These are phyloP conservation scores for Wasmannia auropunctata DNA, from an alignment of 1,140 invertebrate species.

Conservation along the genomic window DNA sequence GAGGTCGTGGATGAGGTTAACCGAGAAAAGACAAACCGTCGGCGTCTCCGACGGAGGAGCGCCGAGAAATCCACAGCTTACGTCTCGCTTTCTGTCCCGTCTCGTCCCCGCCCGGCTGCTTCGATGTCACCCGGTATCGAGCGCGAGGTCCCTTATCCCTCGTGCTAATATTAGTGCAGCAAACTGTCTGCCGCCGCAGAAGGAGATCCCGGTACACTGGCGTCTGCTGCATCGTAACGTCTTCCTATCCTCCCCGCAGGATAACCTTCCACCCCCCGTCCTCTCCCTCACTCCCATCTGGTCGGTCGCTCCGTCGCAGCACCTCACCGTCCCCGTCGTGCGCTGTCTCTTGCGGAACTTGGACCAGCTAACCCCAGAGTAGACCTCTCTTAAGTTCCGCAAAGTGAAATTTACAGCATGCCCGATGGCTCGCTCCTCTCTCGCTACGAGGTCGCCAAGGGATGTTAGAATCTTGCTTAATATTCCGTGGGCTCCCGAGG, in stretches of 20 bases:
- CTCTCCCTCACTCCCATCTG: neutral
- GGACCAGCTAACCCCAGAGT: slow-evolving; percentile 31
- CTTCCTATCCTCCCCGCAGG: slow-evolving; percentile 10
- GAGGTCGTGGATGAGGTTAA: slow-evolving; percentile 63
- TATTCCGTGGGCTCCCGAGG: slow-evolving; percentile 76
- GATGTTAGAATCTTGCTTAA: slow-evolving; percentile 78
- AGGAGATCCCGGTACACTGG: slow-evolving; percentile 54
- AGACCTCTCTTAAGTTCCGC: slow-evolving; percentile 75
- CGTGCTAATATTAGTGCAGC: slow-evolving; percentile 77
- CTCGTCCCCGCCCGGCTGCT: neutral
- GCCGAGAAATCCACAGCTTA: slow-evolving; percentile 73
- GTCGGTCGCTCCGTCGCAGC: neutral
- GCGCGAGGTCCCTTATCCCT: slow-evolving; percentile 62
- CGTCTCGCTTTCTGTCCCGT: slow-evolving; percentile 21
- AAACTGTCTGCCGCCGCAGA: slow-evolving; percentile 77
- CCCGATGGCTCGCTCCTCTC: slow-evolving; percentile 74
- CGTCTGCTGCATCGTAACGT: slow-evolving; percentile 48
- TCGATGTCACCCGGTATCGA: slow-evolving; percentile 6
- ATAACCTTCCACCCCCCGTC: slow-evolving; percentile 36
- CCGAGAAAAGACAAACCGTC: slow-evolving; percentile 72
- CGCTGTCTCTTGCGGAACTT: slow-evolving; percentile 45
- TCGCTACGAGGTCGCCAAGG: slow-evolving; percentile 56
- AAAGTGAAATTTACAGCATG: slow-evolving; percentile 82
- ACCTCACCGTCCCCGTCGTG: neutral
- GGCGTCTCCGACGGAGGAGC: slow-evolving; percentile 33